These are phyloP conservation scores for Cervus canadensis DNA, from an alignment of 2,113 vertebrate genomes.

Conservation along the genomic window DNA sequence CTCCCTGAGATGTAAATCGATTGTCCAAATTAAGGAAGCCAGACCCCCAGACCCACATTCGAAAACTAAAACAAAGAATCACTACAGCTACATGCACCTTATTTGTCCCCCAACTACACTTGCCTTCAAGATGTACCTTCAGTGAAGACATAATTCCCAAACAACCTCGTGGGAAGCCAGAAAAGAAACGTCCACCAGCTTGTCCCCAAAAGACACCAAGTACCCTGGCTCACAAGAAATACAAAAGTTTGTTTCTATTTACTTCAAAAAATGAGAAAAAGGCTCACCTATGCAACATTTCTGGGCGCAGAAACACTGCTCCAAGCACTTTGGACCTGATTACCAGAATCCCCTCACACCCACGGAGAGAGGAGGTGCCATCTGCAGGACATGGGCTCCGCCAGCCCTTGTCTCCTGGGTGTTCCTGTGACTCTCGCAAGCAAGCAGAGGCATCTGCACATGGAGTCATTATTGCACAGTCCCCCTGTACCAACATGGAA, in stretches of 20 bases:
- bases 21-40: not conserved
- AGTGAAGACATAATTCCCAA: not conserved
- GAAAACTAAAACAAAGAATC: not conserved
- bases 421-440: not conserved
- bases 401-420: too few species aligned
- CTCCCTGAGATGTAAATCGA: not conserved
- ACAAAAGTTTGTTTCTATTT: not conserved
- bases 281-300: not conserved
- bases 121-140: not conserved
- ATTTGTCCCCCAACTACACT: not conserved
- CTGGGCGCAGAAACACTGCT: not conserved
- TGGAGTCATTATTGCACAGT: not conserved
- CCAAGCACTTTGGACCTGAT: rapidly evolving
- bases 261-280: not conserved
- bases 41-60: not conserved
- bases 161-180: not conserved
- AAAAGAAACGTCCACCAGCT: not conserved
- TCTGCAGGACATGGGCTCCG: not conserved
- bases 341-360: too few species aligned
- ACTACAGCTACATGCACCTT: not conserved
- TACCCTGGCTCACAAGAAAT: not conserved
- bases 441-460: not conserved
- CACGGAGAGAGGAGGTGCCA: rapidly evolving
- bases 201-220: not conserved
- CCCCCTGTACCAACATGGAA: not conserved